Percentiles rank a stretch among this genome's conserved stretches.
Evolutionary conservation across 2,113 vertebrate species (phyloP).

Genomic region (Epinephelus lanceolatus): DNA sequence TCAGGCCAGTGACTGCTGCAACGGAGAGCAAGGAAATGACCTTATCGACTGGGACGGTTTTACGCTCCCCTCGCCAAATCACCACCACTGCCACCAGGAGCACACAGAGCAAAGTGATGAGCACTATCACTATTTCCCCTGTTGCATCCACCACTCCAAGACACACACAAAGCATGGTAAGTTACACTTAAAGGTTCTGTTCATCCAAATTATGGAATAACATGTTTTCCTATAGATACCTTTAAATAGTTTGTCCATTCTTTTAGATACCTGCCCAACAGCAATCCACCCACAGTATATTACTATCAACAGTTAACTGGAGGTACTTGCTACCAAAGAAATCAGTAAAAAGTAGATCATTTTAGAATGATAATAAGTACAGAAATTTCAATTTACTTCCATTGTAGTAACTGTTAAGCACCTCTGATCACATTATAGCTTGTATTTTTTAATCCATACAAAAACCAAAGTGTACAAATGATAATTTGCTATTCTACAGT

Average conservation of each 20-base stretch:
- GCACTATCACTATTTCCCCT: constrained; percentile 95
- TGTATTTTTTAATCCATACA: background rate
- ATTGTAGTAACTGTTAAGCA: background rate
- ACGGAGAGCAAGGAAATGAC: constrained; percentile 90
- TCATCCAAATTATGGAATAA: background rate
- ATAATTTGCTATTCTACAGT: background rate
- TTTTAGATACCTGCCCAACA: background rate
- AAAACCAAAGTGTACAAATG: background rate
- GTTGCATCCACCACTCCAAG: constrained; percentile 88
- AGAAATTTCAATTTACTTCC: background rate
- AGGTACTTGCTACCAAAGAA: background rate
- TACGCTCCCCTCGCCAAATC: constrained; percentile 92
- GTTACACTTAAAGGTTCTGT: constrained; percentile 45
- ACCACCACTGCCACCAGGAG: constrained; percentile 83
- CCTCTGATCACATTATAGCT: background rate
- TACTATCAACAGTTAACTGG: background rate
- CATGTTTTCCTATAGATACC: background rate
- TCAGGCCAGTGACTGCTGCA: constrained; percentile 84
- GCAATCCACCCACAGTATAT: background rate
- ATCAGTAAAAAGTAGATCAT: background rate
- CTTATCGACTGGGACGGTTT: constrained; percentile 90
- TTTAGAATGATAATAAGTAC: background rate
- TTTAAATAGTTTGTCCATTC: background rate
- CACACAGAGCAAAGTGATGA: constrained; percentile 91
- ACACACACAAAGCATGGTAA: constrained; percentile 90